Conservation (phyloP, 2,113 vertebrate genomes). For the Excalfactoria chinensis region DNA sequence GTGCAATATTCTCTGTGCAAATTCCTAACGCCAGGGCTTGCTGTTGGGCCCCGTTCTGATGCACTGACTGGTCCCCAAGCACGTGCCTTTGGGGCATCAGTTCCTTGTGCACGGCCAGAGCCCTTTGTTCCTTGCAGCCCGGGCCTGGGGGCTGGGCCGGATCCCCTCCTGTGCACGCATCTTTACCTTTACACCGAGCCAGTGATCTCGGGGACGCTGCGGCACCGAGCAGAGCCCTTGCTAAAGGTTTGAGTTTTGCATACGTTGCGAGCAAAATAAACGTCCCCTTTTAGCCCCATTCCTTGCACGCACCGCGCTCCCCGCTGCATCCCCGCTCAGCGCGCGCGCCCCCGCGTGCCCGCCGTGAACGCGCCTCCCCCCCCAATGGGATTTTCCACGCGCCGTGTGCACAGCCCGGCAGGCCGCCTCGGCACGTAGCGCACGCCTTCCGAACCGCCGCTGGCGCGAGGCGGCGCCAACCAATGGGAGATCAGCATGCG, state of each 20-base stretch:
- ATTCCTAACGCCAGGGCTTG: background rate
- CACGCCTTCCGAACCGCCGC: conserved; percentile 32
- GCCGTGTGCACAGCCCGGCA: background rate
- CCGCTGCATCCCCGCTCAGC: background rate
- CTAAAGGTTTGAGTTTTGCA: background rate
- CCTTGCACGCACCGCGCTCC: no score
- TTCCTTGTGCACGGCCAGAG: background rate
- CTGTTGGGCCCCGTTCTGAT: background rate
- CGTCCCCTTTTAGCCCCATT: background rate
- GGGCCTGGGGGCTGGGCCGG: fast-evolving
- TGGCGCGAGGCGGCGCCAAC: background rate
- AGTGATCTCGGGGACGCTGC: fast-evolving
- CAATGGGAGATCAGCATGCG: background rate
- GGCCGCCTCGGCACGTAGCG: conserved; percentile 44
- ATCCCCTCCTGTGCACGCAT: fast-evolving
- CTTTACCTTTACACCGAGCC: background rate
- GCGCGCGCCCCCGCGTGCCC: no score
- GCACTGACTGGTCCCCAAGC: background rate
- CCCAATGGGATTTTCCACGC: conserved; percentile 11
- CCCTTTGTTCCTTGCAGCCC: fast-evolving
- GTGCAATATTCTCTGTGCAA: background rate
- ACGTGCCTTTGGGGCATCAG: fast-evolving
- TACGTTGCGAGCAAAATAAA: fast-evolving
- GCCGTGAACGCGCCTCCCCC: background rate
- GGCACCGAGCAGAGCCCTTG: fast-evolving